Base-by-base conservation (phyloP, 2,797 vertebrate genomes). In the Pangasius sanitwongsei region DNA sequence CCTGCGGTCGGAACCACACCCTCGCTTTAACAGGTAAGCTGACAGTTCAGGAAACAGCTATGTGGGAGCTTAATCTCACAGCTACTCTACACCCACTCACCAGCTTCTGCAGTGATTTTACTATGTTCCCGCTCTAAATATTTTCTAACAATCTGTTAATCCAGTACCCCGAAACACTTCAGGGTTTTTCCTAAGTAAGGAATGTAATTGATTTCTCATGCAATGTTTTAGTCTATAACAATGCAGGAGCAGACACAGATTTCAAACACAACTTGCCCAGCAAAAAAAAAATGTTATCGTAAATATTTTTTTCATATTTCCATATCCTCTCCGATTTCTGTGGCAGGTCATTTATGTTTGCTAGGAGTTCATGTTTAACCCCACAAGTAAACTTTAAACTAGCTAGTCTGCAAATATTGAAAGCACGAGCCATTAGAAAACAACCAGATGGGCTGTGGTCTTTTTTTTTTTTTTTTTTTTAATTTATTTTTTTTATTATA, bases 1-100 rank as follows among this genome's bases (percentile, higher is more conserved):
- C 98, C 1, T 99, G 98, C 16, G 98, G 98, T 48, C 96, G 98
- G 1, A 99, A 98, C 93, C 98, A 99, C 94, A 99, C 98, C 0
- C 93, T 99, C 89, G 97, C 97, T 0, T 95, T 99, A 81, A 98
- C 98, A 83, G 98, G 98, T 98, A 92, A 34, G 86, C 4, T n/a
- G 15, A 59, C 57, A 16, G 69, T 86, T 2, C 23, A 23, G 20
- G 16, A 53, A 31, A 5, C 18, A 7, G 18, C 0, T 44, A 2
- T 44, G 59, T 65, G 59, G 13, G 3, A 44, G 37, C 16, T 65
- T 83, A 65, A 83, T 83, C 59, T 48, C 6, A 18, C 37, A 25
- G 80, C 34, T 25, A 82, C 31, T 82, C 16, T 13, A 25, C 61
- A 61, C 9, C 34, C 20, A 6, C 53, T 81, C 18, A 6, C 20